Evolutionary conservation across 2,888 invertebrate genomes (phyloP), one percentile per base, ranked within the genome.

Genomic region (Parochlus steinenii): DNA sequence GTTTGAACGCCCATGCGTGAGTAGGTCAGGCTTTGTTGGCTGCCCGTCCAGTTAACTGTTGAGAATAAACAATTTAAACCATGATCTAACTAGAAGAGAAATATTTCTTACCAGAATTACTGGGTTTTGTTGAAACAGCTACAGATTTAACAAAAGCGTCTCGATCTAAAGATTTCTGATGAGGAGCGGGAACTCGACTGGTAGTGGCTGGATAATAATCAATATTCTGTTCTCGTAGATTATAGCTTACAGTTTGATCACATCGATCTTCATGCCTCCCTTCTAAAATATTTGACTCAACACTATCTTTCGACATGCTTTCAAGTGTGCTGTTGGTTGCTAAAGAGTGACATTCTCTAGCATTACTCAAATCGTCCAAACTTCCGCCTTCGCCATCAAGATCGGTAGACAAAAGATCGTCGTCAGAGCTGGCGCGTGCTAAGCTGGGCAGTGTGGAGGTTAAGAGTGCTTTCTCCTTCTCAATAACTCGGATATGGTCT

Each of bases 391-490:
- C 77, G 44, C 81, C 82, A 52, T 82, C 83, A 47, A 78, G 69
- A 56, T 81, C 81, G 16, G 81, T 81, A 49, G 66, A 71, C 31
- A 87, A 63, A 52, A 87, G 65, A 58, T 89, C 89, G 55, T 89
- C 89, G 56, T 89, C 87, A 2, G 85, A 85, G 31, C 80, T 80
- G 26, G 83, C 76, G 46, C 83, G 73, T 41, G 81, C 78, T 40
- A 85, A 66, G 42, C 78, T 77, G 22, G 83, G 83, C 48, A 86
- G 63, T 40, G 78, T 74, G 33, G 76, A 75, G 18, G 85, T 82
- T 43, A 86, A 62, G 39, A 79, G 67, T 41, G 75, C 80, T 56
- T 82, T 83, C 54, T 83, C 82, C 55, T 79, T 78, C 53, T 77
- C 69, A 42, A 82, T 79, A 55, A 80, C 81, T 54, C 79, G 71